A percentile compares a stretch with the other conserved stretches of the same genome.
phyloP scores from a whole-genome alignment of 2,113 vertebrate genomes.

The Siniperca knerii region DNA sequence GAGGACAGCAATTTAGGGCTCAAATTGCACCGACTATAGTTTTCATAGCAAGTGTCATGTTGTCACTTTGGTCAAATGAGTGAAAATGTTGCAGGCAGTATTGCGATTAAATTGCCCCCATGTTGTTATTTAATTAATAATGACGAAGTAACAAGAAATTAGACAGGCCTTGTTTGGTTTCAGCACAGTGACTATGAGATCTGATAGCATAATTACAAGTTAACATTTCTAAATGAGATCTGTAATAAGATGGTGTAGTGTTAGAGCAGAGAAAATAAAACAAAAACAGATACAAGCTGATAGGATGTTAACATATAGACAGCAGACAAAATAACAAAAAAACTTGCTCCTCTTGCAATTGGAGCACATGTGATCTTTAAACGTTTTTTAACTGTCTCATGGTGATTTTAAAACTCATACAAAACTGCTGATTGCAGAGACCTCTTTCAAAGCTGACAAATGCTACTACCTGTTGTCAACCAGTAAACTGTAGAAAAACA shows the following conservation, averaged over 20 bases:
- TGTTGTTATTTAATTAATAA: slow-evolving; percentile 65
- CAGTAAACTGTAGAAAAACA: slow-evolving; percentile 17
- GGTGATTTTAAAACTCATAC: not conserved
- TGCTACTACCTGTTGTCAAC: slow-evolving; percentile 11
- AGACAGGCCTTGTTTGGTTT: slow-evolving; percentile 70
- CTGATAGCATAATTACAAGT: slow-evolving; percentile 72
- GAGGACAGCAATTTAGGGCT: slow-evolving; percentile 43
- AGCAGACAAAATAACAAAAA: too few relatives aligned
- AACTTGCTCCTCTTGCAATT: not conserved
- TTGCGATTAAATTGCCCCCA: slow-evolving; percentile 36
- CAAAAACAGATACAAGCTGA: slow-evolving; percentile 2
- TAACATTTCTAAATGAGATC: slow-evolving; percentile 64
- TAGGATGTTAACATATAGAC: not conserved
- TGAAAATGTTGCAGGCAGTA: slow-evolving; percentile 11
- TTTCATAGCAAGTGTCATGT: slow-evolving; percentile 34
- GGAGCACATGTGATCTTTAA: not conserved
- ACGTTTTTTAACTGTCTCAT: not conserved
- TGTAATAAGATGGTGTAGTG: slow-evolving; percentile 47
- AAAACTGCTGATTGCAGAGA: not conserved
- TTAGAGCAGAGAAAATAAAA: slow-evolving; percentile 19
- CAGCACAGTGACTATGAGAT: slow-evolving; percentile 52
- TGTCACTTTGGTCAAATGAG: slow-evolving; percentile 54
- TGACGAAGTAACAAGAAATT: slow-evolving; percentile 63
- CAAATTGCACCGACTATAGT: slow-evolving; percentile 13
- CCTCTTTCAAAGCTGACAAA: slow-evolving; percentile 19